Conservation (phyloP, 2,888 invertebrate species). For the Athripsodes cinereus region DNA sequence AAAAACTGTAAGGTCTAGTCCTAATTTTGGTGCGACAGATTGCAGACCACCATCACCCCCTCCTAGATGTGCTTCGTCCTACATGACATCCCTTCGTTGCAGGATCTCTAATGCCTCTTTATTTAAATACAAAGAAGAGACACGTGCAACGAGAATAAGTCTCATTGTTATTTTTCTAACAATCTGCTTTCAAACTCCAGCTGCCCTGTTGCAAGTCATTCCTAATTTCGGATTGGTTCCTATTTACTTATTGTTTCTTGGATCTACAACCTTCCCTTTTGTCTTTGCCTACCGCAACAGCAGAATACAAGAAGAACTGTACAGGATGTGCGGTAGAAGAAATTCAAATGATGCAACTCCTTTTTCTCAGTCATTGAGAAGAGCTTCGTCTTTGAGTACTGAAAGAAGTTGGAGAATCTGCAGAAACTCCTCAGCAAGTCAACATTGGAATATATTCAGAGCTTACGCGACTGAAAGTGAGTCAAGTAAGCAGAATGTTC, state of each 20-base stretch:
- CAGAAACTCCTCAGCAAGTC: slow-evolving; percentile 19
- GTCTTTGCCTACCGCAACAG: slow-evolving; percentile 72
- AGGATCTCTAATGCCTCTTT: slow-evolving; percentile 79
- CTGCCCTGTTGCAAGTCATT: slow-evolving; percentile 44
- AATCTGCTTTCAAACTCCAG: slow-evolving; percentile 37
- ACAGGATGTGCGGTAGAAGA: slow-evolving; percentile 18
- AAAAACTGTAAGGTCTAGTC: slow-evolving; percentile 49
- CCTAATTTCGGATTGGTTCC: slow-evolving; percentile 46
- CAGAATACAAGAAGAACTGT: slow-evolving; percentile 40
- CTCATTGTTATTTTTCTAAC: slow-evolving; percentile 67
- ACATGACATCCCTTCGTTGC: slow-evolving; percentile 69
- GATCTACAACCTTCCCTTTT: slow-evolving; percentile 64
- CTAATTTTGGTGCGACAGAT: slow-evolving; percentile 43
- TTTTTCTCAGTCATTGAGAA: slow-evolving; percentile 15
- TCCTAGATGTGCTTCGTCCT: slow-evolving; percentile 51
- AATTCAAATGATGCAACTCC: slow-evolving; percentile 16
- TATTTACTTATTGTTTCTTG: slow-evolving; percentile 51
- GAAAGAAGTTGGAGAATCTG: slow-evolving; percentile 23
- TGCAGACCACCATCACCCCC: slow-evolving; percentile 36
- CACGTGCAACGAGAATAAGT: slow-evolving; percentile 82
- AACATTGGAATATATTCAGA: slow-evolving; percentile 16
- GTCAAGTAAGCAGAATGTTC: slow-evolving; percentile 5
- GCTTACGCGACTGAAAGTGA: slow-evolving; percentile 21
- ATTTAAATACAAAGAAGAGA: slow-evolving; percentile 82
- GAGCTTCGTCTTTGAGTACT: slow-evolving; percentile 24